A percentile compares a stretch with the other conserved stretches of the same genome.
Conservation (phyloP, 2,797 vertebrate genomes). For the Sebastes wilsoni region DNA sequence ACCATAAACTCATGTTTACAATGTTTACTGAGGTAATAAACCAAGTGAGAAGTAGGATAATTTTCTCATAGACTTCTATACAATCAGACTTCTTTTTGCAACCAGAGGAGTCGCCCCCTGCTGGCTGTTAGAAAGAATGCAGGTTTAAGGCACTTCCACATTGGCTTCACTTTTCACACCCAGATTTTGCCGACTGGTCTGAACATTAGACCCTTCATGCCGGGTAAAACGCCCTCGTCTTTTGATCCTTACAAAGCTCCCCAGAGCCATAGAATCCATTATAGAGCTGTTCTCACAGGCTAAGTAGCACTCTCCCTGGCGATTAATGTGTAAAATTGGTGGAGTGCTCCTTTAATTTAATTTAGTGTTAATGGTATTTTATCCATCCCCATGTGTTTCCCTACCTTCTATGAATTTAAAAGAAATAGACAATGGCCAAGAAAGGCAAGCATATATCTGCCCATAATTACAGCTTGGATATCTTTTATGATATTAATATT, state of each 20-base stretch:
- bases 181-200: neutral
- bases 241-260: neutral
- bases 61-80: too few species aligned
- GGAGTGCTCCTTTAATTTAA: neutral
- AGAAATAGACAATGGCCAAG: neutral
- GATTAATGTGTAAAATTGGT: neutral
- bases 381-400: neutral
- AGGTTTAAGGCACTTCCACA: neutral
- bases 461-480: neutral
- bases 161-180: neutral
- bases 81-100: neutral
- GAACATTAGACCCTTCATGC: neutral
- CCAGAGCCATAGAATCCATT: neutral
- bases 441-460: neutral
- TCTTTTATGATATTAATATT: neutral
- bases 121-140: neutral
- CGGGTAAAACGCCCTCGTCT: neutral
- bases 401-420: neutral
- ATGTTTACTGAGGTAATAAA: too few species aligned
- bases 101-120: neutral
- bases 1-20: too few species aligned
- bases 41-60: accelerated
- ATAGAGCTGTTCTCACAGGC: neutral
- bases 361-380: neutral
- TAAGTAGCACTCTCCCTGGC: neutral